Conservation (phyloP, 1,140 invertebrate genomes). For the Scylla paramamosain region DNA sequence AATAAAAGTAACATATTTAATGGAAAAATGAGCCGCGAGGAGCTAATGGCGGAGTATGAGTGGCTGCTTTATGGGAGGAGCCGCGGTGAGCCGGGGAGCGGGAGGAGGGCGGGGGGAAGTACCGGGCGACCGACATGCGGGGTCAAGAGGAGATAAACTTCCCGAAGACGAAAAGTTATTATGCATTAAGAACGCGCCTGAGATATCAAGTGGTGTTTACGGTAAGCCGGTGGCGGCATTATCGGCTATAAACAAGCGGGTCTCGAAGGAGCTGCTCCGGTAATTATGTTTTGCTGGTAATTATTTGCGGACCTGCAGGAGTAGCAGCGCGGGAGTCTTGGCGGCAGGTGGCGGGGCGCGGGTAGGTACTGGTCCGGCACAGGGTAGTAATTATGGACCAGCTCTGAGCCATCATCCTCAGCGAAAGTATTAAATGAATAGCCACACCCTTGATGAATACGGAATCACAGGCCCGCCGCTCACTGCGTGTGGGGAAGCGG, state of each 20-base stretch:
- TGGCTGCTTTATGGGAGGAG: conserved; percentile 25
- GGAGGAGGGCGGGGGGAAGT: not conserved
- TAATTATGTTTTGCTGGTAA: conserved; percentile 64
- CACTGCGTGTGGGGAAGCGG: not conserved
- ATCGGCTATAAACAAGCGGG: conserved; percentile 54
- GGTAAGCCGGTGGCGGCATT: conserved; percentile 23
- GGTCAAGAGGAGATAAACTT: conserved; percentile 32
- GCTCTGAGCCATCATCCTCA: conserved; percentile 16
- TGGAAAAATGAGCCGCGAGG: conserved; percentile 10
- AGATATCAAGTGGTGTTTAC: conserved; percentile 49
- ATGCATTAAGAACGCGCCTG: conserved; percentile 55
- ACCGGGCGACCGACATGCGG: not conserved
- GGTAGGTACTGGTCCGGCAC: not conserved
- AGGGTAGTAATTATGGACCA: conserved; percentile 49
- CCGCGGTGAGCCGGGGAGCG: not conserved
- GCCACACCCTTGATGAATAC: conserved; percentile 47
- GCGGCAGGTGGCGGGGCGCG: not conserved
- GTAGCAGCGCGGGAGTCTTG: not conserved
- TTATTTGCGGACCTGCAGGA: conserved; percentile 44
- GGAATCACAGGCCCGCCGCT: conserved; percentile 33
- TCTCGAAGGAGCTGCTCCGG: not conserved
- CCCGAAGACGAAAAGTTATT: conserved; percentile 52
- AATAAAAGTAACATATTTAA: conserved; percentile 23
- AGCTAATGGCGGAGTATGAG: not conserved
- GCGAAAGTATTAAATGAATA: conserved; percentile 28